phyloP scores from a whole-genome alignment of 1,140 invertebrate species.

The Dolichoris vasculosae region DNA sequence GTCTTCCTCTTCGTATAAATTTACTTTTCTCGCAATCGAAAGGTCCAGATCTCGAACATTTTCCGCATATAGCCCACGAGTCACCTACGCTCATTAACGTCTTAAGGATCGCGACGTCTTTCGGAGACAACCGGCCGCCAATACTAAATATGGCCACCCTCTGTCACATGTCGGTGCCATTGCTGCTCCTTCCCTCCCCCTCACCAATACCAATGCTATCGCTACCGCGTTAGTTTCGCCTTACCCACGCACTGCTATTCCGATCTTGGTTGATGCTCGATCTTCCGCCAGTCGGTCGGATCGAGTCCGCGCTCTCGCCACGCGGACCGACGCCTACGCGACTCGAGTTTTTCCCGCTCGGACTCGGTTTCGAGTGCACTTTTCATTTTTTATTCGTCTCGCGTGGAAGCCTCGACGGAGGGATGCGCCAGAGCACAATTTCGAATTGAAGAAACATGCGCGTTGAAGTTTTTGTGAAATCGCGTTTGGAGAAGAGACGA shows the following conservation, averaged over 20 bases:
- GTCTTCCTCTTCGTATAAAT: not conserved
- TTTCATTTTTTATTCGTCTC: too few relatives aligned
- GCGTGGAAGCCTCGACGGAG: not conserved
- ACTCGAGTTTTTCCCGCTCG: not conserved
- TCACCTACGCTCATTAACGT: not conserved
- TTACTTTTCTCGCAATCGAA: not conserved
- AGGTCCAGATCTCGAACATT: too few relatives aligned
- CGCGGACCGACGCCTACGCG: not conserved
- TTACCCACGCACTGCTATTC: constrained; percentile 58
- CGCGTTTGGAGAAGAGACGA: not conserved
- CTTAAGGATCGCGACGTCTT: not conserved
- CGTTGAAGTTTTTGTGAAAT: not conserved
- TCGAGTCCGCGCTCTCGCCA: constrained; percentile 37
- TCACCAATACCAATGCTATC: not conserved
- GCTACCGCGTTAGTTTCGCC: not conserved
- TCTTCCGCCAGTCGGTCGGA: constrained; percentile 50
- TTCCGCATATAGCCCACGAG: not conserved
- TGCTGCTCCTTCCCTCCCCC: not conserved
- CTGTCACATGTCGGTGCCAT: constrained; percentile 53
- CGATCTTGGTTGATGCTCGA: constrained; percentile 45
- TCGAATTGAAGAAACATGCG: too few relatives aligned
- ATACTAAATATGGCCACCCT: constrained; percentile 64
- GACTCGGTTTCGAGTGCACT: not conserved
- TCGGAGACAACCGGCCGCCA: constrained; percentile 49
- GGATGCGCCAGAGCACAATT: not conserved